phyloP scores from a whole-genome alignment of 2,888 invertebrate species.

The Dasypogon diadema region DNA sequence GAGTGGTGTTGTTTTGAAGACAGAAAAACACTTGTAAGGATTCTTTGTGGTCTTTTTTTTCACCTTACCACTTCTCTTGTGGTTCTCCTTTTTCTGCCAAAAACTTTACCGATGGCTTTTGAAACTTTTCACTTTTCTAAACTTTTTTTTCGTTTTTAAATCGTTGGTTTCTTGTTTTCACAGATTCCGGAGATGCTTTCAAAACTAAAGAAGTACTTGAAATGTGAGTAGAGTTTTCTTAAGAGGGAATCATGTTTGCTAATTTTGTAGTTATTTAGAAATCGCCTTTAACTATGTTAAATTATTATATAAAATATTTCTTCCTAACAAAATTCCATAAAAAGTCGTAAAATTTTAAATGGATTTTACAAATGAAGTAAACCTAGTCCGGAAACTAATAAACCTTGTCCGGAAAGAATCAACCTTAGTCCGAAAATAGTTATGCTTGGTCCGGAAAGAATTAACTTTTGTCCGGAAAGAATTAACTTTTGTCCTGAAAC shows the following conservation, averaged over 20 bases:
- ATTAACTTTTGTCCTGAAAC: no score
- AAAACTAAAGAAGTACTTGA: not conserved
- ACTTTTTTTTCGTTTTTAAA: constrained; percentile 10
- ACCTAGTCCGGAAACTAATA: no score
- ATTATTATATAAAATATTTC: no score
- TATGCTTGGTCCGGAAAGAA: no score
- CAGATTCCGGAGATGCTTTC: not conserved
- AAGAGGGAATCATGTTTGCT: not conserved
- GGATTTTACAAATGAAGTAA: no score
- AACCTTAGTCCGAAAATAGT: no score
- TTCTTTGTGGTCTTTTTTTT: not conserved
- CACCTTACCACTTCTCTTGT: not conserved
- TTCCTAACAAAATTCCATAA: no score
- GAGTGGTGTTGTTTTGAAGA: not conserved
- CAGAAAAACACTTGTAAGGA: not conserved
- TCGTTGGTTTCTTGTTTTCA: not conserved
- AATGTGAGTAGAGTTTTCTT: not conserved
- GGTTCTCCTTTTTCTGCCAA: not conserved
- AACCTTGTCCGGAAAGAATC: no score
- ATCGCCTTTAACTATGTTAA: no score
- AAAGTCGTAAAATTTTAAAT: no score
- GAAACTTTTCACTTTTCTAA: constrained; percentile 27
- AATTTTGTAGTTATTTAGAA: no score
- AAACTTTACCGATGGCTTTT: not conserved
- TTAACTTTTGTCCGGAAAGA: no score